Evolutionary conservation across 2,797 vertebrate genomes (phyloP), one percentile per base, ranked within the genome.

Genomic region (Neosalanx taihuensis): DNA sequence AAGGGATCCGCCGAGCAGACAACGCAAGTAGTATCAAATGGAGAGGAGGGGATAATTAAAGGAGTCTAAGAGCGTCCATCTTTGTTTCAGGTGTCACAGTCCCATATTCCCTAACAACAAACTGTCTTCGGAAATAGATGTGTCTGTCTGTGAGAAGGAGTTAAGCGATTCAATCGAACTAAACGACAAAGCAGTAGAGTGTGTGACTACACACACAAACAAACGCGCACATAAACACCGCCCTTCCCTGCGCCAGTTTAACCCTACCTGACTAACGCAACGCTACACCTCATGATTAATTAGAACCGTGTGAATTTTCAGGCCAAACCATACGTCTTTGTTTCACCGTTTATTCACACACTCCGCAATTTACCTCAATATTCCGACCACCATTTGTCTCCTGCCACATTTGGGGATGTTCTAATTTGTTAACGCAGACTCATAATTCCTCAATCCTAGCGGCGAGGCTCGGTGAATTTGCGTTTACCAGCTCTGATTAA

Each of bases 401-500:
- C 85, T 85, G 88, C 88, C 88, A 87, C 88, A 89, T 89, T 90
- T 86, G 83, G 86, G 71, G 84, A 85, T 78, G 69, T 86, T 91
- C 91, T 93, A 94, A 94, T 95, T 94, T 89, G 87, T 89, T 93
- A 92, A 80, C 81, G 80, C 1, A 33, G 29, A 80, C 84, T 72
- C 79, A 87, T 86, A 86, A 91, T 95, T 93, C 85, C 85, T 94
- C 90, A 93, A 18, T 10, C 89, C 89, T 91, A 92, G 91, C 30
- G 84, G 90, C 88, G 89, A 90, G 81, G 90, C 81, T 85, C 80
- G 74, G 86, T 92, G 87, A 82, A 89, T 83, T 87, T 86, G 87
- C 84, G 87, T 91, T 90, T 87, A 75, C 75, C 81, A 80, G 77
- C 82, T 85, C 83, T 91, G 89, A 92, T 91, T 92, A 90, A 91